Percentiles rank a stretch among this genome's conserved stretches.
Evolutionary conservation across 1,140 invertebrate species (phyloP).

Genomic region (Aphelenchoides besseyi): DNA sequence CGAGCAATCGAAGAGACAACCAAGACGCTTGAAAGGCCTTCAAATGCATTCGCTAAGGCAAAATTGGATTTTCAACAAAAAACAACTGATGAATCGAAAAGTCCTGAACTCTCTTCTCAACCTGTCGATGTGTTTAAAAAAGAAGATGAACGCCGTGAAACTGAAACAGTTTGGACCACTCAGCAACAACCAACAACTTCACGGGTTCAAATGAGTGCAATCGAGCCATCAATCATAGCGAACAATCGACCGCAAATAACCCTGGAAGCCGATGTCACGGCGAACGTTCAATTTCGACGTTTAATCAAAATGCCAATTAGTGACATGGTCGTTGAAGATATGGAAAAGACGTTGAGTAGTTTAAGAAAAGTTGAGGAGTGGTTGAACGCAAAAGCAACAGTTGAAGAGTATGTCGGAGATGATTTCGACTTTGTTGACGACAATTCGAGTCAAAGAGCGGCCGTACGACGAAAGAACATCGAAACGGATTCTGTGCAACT

Average conservation of each 20-base stretch:
- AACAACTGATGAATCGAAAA: no score
- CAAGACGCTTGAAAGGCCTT: background rate
- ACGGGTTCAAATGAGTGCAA: slow-evolving; percentile 5
- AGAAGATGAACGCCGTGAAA: background rate
- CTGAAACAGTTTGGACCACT: background rate
- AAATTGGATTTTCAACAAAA: background rate
- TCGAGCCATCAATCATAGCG: background rate
- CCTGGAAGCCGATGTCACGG: slow-evolving; percentile 19
- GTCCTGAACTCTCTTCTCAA: no score
- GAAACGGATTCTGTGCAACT: slow-evolving; percentile 20
- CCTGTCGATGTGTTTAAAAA: background rate
- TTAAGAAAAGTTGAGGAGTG: slow-evolving; percentile 19
- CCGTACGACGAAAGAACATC: background rate
- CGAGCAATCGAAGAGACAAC: background rate
- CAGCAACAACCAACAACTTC: background rate
- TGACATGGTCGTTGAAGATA: slow-evolving; percentile 12
- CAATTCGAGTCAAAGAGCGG: background rate
- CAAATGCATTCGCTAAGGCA: background rate
- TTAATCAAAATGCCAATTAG: background rate
- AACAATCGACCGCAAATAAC: background rate
- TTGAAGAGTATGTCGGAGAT: background rate
- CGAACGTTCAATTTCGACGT: slow-evolving; percentile 12
- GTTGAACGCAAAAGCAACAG: slow-evolving; percentile 6
- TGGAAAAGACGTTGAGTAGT: slow-evolving; percentile 12
- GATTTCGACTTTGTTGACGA: slow-evolving; percentile 12